phyloP scores from a whole-genome alignment of 1,140 invertebrate genomes.

The Diploscapter pachys region DNA sequence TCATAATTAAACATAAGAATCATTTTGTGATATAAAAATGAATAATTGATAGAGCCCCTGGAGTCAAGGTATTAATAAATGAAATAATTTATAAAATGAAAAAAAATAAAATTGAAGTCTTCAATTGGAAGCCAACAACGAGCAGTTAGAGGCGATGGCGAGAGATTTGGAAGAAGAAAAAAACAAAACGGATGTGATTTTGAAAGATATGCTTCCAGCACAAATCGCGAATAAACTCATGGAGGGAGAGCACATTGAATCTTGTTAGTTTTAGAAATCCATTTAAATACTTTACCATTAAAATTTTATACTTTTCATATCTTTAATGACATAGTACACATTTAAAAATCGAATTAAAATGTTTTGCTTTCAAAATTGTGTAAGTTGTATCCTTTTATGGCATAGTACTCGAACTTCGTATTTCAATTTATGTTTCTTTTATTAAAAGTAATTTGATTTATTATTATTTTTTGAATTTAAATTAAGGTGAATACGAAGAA shows the following conservation, averaged over 20 bases:
- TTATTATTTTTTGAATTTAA: background rate
- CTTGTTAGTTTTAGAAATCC: constrained; percentile 30
- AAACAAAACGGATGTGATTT: constrained; percentile 79
- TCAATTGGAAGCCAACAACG: constrained; percentile 87
- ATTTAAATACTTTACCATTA: background rate
- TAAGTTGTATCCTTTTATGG: no score
- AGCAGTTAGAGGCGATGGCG: constrained; percentile 91
- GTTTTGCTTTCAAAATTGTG: no score
- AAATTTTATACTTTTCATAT: background rate
- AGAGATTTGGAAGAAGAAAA: constrained; percentile 89
- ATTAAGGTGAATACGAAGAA: constrained; percentile 47
- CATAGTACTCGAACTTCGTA: background rate
- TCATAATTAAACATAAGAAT: background rate
- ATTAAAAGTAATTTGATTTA: constrained; percentile 12
- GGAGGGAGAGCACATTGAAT: constrained; percentile 48
- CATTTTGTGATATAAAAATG: background rate
- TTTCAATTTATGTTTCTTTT: constrained; percentile 2
- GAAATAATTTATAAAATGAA: background rate
- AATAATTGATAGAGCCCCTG: no score
- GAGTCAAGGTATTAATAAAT: background rate
- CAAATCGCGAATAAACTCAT: constrained; percentile 53
- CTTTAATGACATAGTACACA: background rate
- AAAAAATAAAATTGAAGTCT: constrained; percentile 33
- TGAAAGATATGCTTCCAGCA: constrained; percentile 49
- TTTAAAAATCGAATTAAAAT: background rate